Percentiles rank a stretch among this genome's conserved stretches.
These are phyloP conservation scores for Prionailurus viverrinus DNA, from an alignment of 2,113 vertebrate genomes.

Conservation along the genomic window DNA sequence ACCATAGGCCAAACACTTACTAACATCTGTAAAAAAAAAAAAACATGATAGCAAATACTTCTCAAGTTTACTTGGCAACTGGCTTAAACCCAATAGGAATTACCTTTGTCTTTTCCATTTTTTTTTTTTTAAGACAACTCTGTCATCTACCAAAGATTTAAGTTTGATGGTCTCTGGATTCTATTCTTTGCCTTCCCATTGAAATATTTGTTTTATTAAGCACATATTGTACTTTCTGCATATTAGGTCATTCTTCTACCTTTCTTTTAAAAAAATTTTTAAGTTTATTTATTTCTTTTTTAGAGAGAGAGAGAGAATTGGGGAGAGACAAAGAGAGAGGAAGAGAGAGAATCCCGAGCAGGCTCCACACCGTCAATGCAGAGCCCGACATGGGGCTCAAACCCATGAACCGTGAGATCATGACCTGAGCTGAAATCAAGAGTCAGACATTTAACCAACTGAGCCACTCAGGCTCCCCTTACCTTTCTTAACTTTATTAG, in stretches of 20 bases:
- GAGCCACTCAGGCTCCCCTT: background rate
- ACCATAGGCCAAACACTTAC: background rate
- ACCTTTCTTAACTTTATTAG: background rate
- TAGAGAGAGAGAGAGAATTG: too few species aligned
- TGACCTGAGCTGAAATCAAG: too few species aligned
- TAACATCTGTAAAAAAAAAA: conserved; percentile 19
- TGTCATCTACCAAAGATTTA: background rate
- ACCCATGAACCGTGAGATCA: too few species aligned
- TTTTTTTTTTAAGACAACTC: background rate
- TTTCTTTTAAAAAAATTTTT: background rate
- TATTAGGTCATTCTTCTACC: background rate
- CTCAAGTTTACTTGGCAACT: background rate
- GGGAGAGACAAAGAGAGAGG: too few species aligned
- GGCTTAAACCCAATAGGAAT: conserved; percentile 4
- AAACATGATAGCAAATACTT: background rate
- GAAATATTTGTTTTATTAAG: conserved; percentile 22
- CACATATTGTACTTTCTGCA: background rate
- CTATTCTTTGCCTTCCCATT: background rate
- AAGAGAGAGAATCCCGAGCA: too few species aligned
- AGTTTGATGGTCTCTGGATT: background rate
- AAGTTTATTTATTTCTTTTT: too few species aligned
- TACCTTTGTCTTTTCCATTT: background rate
- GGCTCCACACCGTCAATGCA: too few species aligned
- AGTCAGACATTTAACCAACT: too few species aligned
- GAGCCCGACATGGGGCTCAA: too few species aligned